phyloP scores from a whole-genome alignment of 2,113 vertebrate genomes.

The Neopipo cinnamomea region DNA sequence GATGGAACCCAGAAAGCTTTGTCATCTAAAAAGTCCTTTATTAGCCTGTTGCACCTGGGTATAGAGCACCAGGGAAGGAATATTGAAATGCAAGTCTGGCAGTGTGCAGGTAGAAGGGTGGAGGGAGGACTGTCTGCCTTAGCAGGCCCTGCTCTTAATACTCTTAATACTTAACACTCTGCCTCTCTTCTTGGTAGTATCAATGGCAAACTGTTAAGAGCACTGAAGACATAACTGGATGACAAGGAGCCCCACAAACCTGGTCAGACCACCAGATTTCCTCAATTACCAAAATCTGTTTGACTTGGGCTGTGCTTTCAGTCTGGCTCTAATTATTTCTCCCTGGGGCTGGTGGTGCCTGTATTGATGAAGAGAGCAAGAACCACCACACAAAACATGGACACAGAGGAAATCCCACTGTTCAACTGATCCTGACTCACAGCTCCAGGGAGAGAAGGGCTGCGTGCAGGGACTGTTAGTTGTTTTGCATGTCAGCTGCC shows the following conservation, averaged over 20 bases:
- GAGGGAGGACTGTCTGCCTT: background rate
- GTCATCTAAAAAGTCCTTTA: background rate
- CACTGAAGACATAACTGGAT: background rate
- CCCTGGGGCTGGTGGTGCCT: background rate
- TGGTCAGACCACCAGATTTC: background rate
- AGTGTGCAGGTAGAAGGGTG: background rate
- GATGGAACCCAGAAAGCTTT: background rate
- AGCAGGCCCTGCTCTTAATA: background rate
- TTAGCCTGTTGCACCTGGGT: constrained; percentile 21
- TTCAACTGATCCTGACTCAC: background rate
- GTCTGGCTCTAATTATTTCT: background rate
- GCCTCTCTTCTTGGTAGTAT: background rate
- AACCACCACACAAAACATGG: background rate
- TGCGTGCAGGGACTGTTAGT: background rate
- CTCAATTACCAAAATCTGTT: background rate
- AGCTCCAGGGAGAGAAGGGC: background rate
- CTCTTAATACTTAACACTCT: too few species aligned
- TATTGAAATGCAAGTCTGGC: background rate
- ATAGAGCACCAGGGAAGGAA: background rate
- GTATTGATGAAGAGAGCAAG: background rate
- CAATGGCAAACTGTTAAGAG: background rate
- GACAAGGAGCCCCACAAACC: background rate
- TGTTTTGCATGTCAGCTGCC: background rate
- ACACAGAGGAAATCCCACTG: accelerated
- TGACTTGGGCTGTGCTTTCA: background rate